These are phyloP conservation scores for Anniella stebbinsi DNA, from an alignment of 2,797 vertebrate genomes.

Conservation along the genomic window DNA sequence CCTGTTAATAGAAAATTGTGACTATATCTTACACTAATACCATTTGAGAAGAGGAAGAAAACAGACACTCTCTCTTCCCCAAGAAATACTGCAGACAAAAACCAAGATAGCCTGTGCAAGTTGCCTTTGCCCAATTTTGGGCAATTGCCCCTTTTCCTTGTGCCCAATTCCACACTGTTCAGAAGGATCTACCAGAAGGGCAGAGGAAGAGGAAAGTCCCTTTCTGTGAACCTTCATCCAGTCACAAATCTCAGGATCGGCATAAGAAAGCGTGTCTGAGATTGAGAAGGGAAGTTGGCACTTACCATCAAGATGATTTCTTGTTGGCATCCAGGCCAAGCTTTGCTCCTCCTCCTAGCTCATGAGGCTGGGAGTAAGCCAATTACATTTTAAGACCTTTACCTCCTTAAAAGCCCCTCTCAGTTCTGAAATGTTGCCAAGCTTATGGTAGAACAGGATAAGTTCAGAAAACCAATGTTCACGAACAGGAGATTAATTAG, in stretches of 20 bases:
- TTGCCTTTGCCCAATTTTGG: background rate
- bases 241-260: background rate
- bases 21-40: background rate
- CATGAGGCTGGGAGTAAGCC: background rate
- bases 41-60: background rate
- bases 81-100: background rate
- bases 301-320: background rate
- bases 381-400: background rate
- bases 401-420: background rate
- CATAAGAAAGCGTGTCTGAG: background rate
- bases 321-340: background rate
- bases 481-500: background rate
- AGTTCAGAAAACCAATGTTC: background rate
- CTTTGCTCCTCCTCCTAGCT: background rate
- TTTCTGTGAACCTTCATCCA: background rate
- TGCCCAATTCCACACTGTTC: background rate
- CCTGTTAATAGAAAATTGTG: slow-evolving; percentile 72
- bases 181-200: background rate
- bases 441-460: background rate
- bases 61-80: background rate
- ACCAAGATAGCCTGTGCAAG: background rate
- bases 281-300: background rate
- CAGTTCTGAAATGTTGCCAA: background rate
- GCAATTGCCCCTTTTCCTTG: background rate
- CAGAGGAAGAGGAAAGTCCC: background rate